These are phyloP conservation scores for Epinotia ramella DNA, from an alignment of 2,888 invertebrate genomes.

Conservation along the genomic window DNA sequence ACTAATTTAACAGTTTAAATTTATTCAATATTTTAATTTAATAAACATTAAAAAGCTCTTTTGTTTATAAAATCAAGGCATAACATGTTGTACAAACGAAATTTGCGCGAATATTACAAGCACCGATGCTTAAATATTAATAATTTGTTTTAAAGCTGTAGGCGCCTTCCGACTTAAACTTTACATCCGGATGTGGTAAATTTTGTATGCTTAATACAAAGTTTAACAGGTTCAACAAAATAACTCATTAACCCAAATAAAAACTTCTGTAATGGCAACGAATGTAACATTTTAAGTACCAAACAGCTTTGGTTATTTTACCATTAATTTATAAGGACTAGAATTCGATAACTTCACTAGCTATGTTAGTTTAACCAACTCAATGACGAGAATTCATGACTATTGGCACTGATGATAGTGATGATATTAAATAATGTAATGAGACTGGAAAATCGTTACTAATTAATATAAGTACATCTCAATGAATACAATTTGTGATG, in stretches of 20 bases:
- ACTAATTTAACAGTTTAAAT: constrained; percentile 7
- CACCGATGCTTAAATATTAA: constrained; percentile 20
- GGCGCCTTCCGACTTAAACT: background rate
- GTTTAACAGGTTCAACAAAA: background rate
- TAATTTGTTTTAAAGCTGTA: constrained; percentile 5
- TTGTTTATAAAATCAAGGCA: constrained; percentile 29
- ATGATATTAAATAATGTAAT: constrained; percentile 24
- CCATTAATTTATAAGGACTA: constrained; percentile 43
- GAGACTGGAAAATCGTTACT: constrained; percentile 45
- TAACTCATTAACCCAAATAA: background rate
- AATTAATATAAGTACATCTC: constrained; percentile 1
- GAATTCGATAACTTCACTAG: constrained; percentile 46
- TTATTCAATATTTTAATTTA: constrained; percentile 5
- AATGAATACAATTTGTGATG: constrained; percentile 23
- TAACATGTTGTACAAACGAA: constrained; percentile 24
- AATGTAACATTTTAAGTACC: constrained; percentile 27
- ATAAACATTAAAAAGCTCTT: constrained; percentile 31
- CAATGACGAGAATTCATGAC: constrained; percentile 32
- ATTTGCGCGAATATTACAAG: constrained; percentile 25
- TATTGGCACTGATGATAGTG: constrained; percentile 43
- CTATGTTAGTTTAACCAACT: constrained; percentile 40
- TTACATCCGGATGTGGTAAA: background rate
- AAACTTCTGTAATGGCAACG: constrained; percentile 21
- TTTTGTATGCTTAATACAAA: background rate
- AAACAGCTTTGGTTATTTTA: background rate